Evolutionary conservation across 2,797 vertebrate genomes (phyloP), one percentile per base, ranked within the genome.

Genomic region (Chaenodraco wilsoni): DNA sequence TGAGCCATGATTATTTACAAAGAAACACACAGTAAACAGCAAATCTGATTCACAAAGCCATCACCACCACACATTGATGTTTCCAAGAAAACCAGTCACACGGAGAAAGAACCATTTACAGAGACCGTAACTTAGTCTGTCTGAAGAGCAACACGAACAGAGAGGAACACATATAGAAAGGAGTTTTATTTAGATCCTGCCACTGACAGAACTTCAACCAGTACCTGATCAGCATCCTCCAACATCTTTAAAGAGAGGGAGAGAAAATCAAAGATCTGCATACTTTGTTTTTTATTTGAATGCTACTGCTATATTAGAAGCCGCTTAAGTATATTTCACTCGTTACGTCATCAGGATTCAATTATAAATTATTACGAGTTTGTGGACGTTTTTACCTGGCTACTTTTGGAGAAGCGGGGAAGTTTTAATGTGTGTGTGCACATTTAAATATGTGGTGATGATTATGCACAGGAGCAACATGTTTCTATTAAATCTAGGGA

Each of bases 171-270:
- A 55, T 84, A 73, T 76, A 89, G 59, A 49, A 44, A 61, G 50
- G 51, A 50, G 41, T 13, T 61, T 71, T 2, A 74, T 73, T 40
- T 51, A 55, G 14, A 70, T 61, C 77, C 62, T 79, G 83, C 71
- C 80, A 51, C 14, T 45, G 71, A 86, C 82, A 87, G 80, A 86
- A 87, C 51, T 65, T 61, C 11, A 71, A 66, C 63, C 46, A 86
- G 79, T 95, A 95, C 94, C 95, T 94, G 82, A 85, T 95, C 91
- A 62, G 89, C 85, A 90, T 95, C 93, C 75, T 95, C 93, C 87
- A 89, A 93, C 89, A 93, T 95, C 95, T 95, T 94, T 75, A 88
- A 87, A 89, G 54, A 90, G 66, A 88, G 58, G 69, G 68, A 91
- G 62, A 92, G 62, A 91, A 79, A 83, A 86, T 63, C 45, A 77